Base-by-base conservation (phyloP, 2,888 invertebrate genomes). In the Colostygia pectinataria region DNA sequence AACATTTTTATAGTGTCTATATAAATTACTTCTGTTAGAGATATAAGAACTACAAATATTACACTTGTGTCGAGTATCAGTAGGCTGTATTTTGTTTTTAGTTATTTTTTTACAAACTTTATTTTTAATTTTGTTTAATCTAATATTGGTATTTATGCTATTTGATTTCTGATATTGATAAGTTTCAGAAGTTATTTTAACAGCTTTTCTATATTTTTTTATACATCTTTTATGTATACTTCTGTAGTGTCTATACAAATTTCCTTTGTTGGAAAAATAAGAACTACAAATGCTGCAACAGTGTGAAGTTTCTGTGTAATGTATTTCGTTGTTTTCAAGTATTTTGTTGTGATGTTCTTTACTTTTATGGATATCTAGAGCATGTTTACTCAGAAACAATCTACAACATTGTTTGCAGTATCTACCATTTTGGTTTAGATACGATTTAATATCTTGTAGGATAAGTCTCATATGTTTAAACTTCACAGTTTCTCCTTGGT, bases 391-490 rank as follows among this genome's bases (percentile, higher is more conserved):
- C 25, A 80, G 66, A 66, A 84, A 87, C 18, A 84, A 65, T 56
- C 72, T 83, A n/a, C 53, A 54, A 62, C 86, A 87, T 14, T 52
- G 32, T 45, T 63, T 57, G 62, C 86, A 87, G 62, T 71, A 87
- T 49, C 68, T 68, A n/a, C 58, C 63, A 59, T 74, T 75, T 23
- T 44, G 66, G 28, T 63, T 55, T 48, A 86, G 68, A 55, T 70
- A 75, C 8, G 54, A 40, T 15, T 60, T 61, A 29, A 82, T 47
- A 59, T 83, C 71, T 53, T 69, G 57, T 33, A 86, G 49, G 12
- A 48, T 24, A 33, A 83, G 52, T 48, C 61, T 74, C 8, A 69
- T 29, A 10, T 46, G 28, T 23, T 43, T 52, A 1, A 33, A n/a
- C 23, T 38, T 27, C 2, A 36, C 23, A 23, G 20, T 32, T 2